phyloP scores from a whole-genome alignment of 2,888 invertebrate species.

The Augochlorella aurata region DNA sequence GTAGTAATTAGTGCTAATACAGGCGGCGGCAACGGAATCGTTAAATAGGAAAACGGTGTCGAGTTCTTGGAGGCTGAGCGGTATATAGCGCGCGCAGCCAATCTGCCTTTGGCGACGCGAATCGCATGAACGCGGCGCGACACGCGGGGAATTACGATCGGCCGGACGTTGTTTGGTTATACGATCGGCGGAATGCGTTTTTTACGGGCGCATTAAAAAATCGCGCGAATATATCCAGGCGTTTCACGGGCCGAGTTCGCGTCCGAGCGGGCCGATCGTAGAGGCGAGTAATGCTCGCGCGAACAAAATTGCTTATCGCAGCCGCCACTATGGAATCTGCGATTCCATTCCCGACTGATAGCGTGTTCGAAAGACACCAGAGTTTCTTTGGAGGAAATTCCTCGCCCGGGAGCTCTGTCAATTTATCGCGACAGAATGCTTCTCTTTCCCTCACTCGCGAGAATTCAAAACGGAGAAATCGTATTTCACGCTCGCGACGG shows the following conservation, averaged over 20 bases:
- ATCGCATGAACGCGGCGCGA: too few species aligned
- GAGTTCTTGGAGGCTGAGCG: neutral
- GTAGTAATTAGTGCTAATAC: conserved; percentile 9
- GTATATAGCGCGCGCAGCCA: neutral
- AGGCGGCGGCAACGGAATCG: neutral
- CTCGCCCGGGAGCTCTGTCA: neutral
- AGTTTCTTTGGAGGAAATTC: neutral
- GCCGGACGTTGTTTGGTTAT: neutral
- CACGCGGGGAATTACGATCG: neutral
- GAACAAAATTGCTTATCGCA: neutral
- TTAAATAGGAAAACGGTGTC: conserved; percentile 2
- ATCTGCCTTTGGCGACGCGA: too few species aligned
- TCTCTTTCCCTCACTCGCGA: neutral
- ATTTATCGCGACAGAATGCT: neutral
- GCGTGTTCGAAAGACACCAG: neutral
- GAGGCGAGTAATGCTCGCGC: neutral
- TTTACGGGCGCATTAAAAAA: neutral
- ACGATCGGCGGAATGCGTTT: neutral
- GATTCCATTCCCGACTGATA: neutral
- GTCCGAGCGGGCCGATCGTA: neutral
- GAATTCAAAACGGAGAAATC: neutral
- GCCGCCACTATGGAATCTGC: neutral
- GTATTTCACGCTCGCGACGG: neutral
- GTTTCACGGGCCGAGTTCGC: neutral
- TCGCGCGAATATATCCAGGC: neutral